Evolutionary conservation across 1,140 invertebrate species (phyloP), one percentile per base, ranked within the genome.

Genomic region (Ceratina japonica): DNA sequence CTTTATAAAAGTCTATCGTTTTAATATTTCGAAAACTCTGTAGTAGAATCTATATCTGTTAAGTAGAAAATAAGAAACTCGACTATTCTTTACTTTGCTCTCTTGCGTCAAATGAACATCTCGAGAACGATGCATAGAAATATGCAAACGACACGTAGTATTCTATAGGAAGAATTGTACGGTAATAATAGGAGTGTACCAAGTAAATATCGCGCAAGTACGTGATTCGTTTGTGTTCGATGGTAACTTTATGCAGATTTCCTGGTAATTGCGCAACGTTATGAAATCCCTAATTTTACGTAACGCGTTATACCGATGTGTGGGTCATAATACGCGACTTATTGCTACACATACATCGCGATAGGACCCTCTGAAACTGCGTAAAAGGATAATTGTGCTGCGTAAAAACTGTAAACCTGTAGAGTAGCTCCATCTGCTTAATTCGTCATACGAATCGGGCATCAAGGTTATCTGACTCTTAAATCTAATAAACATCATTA

Each of bases 401-500:
- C 78, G 72, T 75, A 75, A 80, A 75, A 80, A 63, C 54, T 49
- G 15, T 62, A 54, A 69, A 49, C 13, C 72, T 58, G n/a, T 20
- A 68, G 20, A 16, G 81, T 84, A 73, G 51, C 63, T 80, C 77
- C 63, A 54, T 66, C 81, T 82, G 13, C 18, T 18, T 22, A 44
- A 12, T 13, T 22, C 12, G 15, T 59, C 24, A 12, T 16, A 44
- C 37, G n/a, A 79, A 15, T 16, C 13, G 3, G 58, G 13, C n/a
- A 24, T 72, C 77, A 84, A 83, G 83, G 83, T 58, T 56, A 62
- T 68, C 20, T 15, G 51, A 44, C 20, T 69, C 51, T 54, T 49
- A 62, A 73, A 80, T 83, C 62, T 54, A 84, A 75, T 84, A 83
- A 83, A 54, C 44, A 62, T 74, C 58, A 61, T 82, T 84, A 66